Evolutionary conservation across 2,888 invertebrate genomes (phyloP), one percentile per base, ranked within the genome.

Genomic region (Meandrusa payeni): DNA sequence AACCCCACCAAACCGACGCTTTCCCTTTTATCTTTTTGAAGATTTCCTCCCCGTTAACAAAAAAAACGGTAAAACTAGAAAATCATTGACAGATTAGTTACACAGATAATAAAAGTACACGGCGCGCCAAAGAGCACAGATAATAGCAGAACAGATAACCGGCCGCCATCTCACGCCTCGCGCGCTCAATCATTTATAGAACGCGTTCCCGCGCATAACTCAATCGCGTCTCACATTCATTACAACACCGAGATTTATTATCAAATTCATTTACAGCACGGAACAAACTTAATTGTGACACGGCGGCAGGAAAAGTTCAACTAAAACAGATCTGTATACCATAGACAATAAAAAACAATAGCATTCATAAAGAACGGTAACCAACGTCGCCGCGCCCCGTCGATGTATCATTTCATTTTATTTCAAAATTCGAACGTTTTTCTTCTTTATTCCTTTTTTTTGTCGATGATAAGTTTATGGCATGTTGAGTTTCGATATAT

Each of bases 401-500:
- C 54, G 50, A 52, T 54, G 46, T 47, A 55, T 57, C 55, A 57
- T 52, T 55, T 54, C 41, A 47, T 53, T 54, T 55, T 50, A 51
- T 51, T 57, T 57, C 48, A 50, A 50, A 51, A 36, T 44, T 52
- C 46, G 43, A 50, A 48, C 20, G 5, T 15, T 13, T 23, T 28
- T 41, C 42, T 29, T 23, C 17, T 43, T 40, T 32, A 43, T 47
- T n/a, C n/a, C n/a, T n/a, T n/a, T 41, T 37, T 39, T 53, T 37
- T 23, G 20, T 38, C 51, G 47, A 47, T 47, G 47, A 51, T 43
- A 24, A 37, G 31, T 43, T 48, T 37, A 46, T 41, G 46, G 45
- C 43, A 41, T 36, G 32, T 52, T 32, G 36, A 47, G 38, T 48
- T 31, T 48, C 31, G 37, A 47, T 40, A 47, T 20, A 37, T 46